Conservation (phyloP, 2,888 invertebrate species). For the Macaria notata region DNA sequence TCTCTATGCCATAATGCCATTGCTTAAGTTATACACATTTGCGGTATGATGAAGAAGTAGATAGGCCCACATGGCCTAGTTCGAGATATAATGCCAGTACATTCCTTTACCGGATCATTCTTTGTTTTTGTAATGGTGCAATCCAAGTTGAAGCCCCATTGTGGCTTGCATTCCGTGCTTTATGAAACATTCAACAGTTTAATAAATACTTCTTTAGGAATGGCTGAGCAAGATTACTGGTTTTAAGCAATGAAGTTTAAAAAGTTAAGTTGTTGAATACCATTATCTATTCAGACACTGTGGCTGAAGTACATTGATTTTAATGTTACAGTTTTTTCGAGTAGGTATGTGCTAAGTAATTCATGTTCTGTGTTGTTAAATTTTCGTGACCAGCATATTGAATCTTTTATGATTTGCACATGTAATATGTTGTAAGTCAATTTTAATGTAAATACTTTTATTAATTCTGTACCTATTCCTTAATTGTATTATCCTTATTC, state of each 20-base stretch:
- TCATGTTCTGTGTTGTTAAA: too few species aligned
- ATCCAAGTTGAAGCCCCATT: constrained; percentile 31
- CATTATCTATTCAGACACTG: too few species aligned
- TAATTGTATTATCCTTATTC: too few species aligned
- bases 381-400: too few species aligned
- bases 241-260: not conserved
- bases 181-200: constrained; percentile 18
- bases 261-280: not conserved
- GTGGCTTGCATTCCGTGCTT: constrained; percentile 21
- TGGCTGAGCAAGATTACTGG: not conserved
- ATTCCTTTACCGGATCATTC: constrained; percentile 31
- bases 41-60: constrained; percentile 31
- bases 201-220: constrained; percentile 12
- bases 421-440: too few species aligned
- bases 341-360: too few species aligned
- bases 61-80: constrained; percentile 35
- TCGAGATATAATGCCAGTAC: constrained; percentile 29
- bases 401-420: too few species aligned
- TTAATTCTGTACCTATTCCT: too few species aligned
- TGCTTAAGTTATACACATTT: constrained; percentile 37
- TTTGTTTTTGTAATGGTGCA: constrained; percentile 28
- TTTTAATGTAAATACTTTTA: too few species aligned
- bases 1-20: constrained; percentile 3
- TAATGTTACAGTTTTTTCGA: too few species aligned
- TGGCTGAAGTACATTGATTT: too few species aligned